Conservation (phyloP, 2,888 invertebrate species). For the Drosophila hamatofila region DNA sequence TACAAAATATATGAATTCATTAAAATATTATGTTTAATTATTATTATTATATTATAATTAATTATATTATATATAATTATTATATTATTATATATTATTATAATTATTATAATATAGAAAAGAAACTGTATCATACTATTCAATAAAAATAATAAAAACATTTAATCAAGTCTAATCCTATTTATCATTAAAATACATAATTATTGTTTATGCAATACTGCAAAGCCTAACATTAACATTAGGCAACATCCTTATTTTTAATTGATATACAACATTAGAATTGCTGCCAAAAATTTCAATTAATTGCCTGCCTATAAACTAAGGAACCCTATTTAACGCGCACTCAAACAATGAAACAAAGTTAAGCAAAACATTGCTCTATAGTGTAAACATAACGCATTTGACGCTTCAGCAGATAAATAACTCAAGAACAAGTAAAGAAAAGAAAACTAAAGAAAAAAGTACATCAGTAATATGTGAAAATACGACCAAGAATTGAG, state of each 20-base stretch:
- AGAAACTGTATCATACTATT: too few relatives aligned
- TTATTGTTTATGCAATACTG: too few relatives aligned
- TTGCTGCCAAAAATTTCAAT: too few relatives aligned
- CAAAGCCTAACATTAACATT: not conserved
- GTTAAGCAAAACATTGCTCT: not conserved
- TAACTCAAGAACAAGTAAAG: slow-evolving; percentile 15
- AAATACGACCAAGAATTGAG: slow-evolving; percentile 33
- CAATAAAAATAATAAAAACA: too few relatives aligned
- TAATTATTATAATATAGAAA: too few relatives aligned
- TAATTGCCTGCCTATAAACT: too few relatives aligned
- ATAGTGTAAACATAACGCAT: slow-evolving; percentile 41
- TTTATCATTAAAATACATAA: not conserved
- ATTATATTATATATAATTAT: too few relatives aligned
- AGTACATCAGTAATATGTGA: slow-evolving; percentile 7
- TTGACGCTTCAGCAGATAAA: slow-evolving; percentile 50
- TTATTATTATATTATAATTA: too few relatives aligned
- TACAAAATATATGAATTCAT: not conserved
- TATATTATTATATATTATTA: too few relatives aligned
- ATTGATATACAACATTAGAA: too few relatives aligned
- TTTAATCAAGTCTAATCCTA: not conserved
- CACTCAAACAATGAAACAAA: not conserved
- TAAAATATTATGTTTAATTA: too few relatives aligned
- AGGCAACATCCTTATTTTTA: not conserved
- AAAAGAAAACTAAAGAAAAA: not conserved
- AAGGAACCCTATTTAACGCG: not conserved